Evolutionary conservation across 2,888 invertebrate genomes (phyloP).

Genomic region (Trissolcus brochymenae): DNA sequence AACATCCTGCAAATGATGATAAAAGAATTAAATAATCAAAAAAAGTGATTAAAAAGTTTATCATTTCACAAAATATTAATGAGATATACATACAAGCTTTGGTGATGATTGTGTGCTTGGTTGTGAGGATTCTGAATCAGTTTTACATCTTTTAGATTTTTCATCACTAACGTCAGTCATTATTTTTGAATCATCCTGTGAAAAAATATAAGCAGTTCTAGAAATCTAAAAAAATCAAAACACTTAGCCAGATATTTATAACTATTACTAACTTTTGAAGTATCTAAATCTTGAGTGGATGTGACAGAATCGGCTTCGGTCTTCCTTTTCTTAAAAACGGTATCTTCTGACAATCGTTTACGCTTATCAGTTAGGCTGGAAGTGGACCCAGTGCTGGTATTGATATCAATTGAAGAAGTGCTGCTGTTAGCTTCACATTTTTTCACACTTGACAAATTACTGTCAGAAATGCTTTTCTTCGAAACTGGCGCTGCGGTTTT

Average conservation of each 20-base stretch:
- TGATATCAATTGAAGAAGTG: slow-evolving; percentile 13
- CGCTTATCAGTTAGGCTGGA: slow-evolving; percentile 8
- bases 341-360: slow-evolving; percentile 10
- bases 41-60: neutral
- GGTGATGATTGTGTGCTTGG: neutral
- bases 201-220: neutral
- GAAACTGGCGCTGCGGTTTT: slow-evolving; percentile 68
- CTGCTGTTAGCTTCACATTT: slow-evolving; percentile 19
- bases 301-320: slow-evolving; percentile 10
- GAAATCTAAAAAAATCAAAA: neutral
- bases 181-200: neutral
- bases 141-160: slow-evolving; percentile 8
- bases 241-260: too few relatives aligned
- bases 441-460: slow-evolving; percentile 12
- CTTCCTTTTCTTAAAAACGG: slow-evolving; percentile 21
- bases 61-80: neutral
- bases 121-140: neutral
- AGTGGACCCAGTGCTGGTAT: slow-evolving; percentile 4
- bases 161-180: neutral
- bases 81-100: slow-evolving; percentile 6
- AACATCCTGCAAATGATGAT: slow-evolving; percentile 11
- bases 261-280: slow-evolving; percentile 3
- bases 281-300: neutral
- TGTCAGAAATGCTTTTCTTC: slow-evolving; percentile 77
- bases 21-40: neutral